Evolutionary conservation across 92 coral and sea anemone species (phyloP), one percentile per base, ranked within the genome.

Genomic region (Phymanthus crucifer): DNA sequence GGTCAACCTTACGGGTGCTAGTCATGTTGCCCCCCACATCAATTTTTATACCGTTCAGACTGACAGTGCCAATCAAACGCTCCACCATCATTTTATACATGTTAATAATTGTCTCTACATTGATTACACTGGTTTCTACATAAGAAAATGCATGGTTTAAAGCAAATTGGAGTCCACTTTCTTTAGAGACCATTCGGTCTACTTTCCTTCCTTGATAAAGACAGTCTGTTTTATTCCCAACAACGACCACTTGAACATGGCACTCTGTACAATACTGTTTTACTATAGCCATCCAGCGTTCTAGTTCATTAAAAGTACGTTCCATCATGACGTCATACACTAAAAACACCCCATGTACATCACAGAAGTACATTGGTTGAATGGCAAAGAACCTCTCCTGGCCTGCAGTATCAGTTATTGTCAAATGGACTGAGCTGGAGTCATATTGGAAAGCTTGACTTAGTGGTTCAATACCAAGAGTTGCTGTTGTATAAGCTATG

Each of bases 371-470:
- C 84, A 87, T 82, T 6, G 90, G 88, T 21, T 87, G 86, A 21
- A 92, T 54, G 16, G 91, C 73, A 69, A 87, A 79, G 78, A 84
- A 89, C 19, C 82, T 80, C 73, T 92, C 97, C 61, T 92, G 97
- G 2, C 97, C 97, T 31, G 91, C 97, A 8, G 97, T 92, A 73
- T 92, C 97, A 33, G 74, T 68, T 18, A 89, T 88, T 72, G 83
- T 66, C 32, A 91, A 69, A 61, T 78, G 78, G 8, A 92, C 80
- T 50, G 74, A 80, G 45, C 79, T 87, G 17, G 93, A 85, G 82
- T 93, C 89, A 70, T 84, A 92, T 38, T 57, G 81, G 26, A 92
- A 84, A 10, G 78, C 67, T 75, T 84, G 88, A 0, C 75, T 54
- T 71, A 78, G 81, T n/a, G 88, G 56, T n/a, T 89, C 97, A 50